Base-by-base conservation (phyloP, 2,888 invertebrate genomes). In the Onthophagus sagittarius region DNA sequence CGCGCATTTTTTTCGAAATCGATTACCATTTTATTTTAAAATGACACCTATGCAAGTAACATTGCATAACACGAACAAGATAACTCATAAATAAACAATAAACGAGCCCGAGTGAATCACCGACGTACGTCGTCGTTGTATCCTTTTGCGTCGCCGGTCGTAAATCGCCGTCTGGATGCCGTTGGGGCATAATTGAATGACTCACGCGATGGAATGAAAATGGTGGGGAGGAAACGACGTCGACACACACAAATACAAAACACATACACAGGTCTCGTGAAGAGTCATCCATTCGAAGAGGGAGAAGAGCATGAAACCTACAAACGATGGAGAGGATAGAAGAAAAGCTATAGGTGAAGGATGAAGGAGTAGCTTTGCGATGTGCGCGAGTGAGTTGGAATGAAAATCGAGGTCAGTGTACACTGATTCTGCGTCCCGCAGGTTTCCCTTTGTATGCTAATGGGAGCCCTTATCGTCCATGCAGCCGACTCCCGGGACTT, bases 131-230 rank as follows among this genome's bases (percentile, higher is more conserved):
- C 64, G 64, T 23, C 11, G 31, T 67, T 67, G 67, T 67, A 67
- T 67, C 67, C 67, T 67, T 67, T 67, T 32, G 23, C 67, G 67
- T 23, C 31, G 5, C 15, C 31, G 15, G 32, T 31, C 67, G 67
- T 67, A 67, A 67, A 67, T 67, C 23, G 72, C 63, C 32, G 67
- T 62, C 71, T 71, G 15, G 71, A 71, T 62, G 64, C 63, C 71
- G 67, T 63, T 31, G 23, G 70, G 69, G 71, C 71, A 73, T 75
- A 75, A 75, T 75, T 71, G 75, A 75, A 75, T 75, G 75, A 75
- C 69, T 75, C 75, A 75, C 70, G 32, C 65, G 14, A 67, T 9
- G 23, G 23, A 67, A 32, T 23, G 63, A 63, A 13, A 13, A 6
- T 13, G 9, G 15, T n/a, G 23, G 32, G n/a, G 32, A 32, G 67